A percentile compares a stretch with the other conserved stretches of the same genome.
These are phyloP conservation scores for Catharus minimus DNA, from an alignment of 2,113 vertebrate species.

Conservation along the genomic window DNA sequence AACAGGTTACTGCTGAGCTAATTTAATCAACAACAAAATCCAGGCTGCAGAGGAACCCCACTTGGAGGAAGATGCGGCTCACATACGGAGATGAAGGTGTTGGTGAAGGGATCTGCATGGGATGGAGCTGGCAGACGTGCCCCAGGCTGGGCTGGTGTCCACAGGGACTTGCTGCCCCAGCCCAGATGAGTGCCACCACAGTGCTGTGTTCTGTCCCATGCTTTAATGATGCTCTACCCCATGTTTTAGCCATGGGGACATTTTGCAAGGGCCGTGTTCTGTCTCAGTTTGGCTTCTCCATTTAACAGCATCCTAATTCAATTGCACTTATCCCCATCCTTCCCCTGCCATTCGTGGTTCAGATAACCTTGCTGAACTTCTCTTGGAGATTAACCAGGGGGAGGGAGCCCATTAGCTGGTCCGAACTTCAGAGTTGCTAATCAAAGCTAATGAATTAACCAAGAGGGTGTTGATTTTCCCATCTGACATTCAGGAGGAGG, in stretches of 20 bases:
- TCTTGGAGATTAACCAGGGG: not conserved
- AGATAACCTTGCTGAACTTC: constrained; percentile 2
- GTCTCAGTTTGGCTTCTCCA: not conserved
- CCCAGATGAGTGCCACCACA: accelerated
- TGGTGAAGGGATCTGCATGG: not conserved
- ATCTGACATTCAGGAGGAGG: not conserved
- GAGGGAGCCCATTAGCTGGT: constrained; percentile 21
- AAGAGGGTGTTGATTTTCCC: constrained; percentile 8
- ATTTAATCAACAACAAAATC: not conserved
- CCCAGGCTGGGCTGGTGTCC: not conserved
- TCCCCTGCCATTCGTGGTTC: not conserved
- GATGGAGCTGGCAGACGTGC: accelerated
- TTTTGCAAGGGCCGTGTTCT: accelerated
- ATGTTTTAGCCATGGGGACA: not conserved
- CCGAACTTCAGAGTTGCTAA: not conserved
- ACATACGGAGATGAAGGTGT: accelerated
- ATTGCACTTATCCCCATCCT: not conserved
- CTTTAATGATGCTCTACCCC: not conserved
- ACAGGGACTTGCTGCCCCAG: accelerated
- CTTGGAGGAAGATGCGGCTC: not conserved
- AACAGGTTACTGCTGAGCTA: not conserved
- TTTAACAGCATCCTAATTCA: constrained; percentile 11
- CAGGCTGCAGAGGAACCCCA: not conserved
- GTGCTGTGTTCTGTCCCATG: not conserved
- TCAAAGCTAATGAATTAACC: constrained; percentile 43